A percentile compares a stretch with the other conserved stretches of the same genome.
Conservation (phyloP, 2,888 invertebrate species). For the Lasioglossum morio region DNA sequence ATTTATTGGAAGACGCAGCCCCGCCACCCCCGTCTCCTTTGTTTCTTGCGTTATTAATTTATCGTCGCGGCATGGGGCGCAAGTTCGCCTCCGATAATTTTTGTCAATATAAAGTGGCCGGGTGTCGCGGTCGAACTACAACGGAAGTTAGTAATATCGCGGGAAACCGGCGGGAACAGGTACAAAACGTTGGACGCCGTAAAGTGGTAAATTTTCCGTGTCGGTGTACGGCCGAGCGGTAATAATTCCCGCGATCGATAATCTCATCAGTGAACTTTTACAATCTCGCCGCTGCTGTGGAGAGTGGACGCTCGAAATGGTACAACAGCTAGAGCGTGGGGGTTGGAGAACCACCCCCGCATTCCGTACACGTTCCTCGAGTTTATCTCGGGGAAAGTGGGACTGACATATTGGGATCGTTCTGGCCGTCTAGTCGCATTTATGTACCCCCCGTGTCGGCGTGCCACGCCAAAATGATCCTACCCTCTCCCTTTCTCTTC, state of each 20-base stretch:
- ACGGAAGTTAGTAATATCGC: conserved; percentile 18
- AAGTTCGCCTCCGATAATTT: conserved; percentile 26
- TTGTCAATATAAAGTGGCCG: conserved; percentile 19
- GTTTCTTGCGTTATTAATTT: conserved; percentile 28
- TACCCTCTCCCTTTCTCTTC: no score
- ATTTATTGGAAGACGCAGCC: background rate
- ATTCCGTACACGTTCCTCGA: conserved; percentile 80
- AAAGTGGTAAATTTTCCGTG: conserved; percentile 28
- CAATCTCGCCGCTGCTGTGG: conserved; percentile 44
- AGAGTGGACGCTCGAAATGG: conserved; percentile 34
- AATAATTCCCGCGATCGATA: conserved; percentile 57
- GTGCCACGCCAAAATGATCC: conserved; percentile 67
- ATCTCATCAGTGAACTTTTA: conserved; percentile 63
- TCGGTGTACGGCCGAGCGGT: conserved; percentile 10
- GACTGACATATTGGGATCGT: conserved; percentile 82
- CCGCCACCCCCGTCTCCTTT: conserved; percentile 3
- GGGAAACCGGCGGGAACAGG: background rate
- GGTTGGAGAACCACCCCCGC: conserved; percentile 42
- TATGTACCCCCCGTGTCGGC: conserved; percentile 74
- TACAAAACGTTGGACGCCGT: background rate
- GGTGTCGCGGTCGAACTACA: background rate
- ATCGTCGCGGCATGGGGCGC: conserved; percentile 5
- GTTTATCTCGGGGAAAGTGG: conserved; percentile 79
- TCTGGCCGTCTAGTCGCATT: conserved; percentile 79
- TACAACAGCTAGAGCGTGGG: conserved; percentile 23